Conservation (phyloP, 2,888 invertebrate genomes). For the Lapara coniferarum region DNA sequence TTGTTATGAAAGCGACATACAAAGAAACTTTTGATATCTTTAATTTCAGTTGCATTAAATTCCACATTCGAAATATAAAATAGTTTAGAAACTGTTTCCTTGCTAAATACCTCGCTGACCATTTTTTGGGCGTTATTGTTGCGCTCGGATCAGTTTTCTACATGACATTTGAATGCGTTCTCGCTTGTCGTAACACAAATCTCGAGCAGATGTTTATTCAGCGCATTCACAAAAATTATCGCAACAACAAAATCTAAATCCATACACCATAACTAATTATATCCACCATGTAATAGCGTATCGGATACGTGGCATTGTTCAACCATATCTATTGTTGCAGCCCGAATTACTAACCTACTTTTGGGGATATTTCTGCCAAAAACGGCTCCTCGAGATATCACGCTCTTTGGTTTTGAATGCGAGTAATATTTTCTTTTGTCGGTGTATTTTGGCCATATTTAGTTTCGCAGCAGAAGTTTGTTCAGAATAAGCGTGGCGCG, state of each 20-base stretch:
- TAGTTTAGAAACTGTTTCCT: not conserved
- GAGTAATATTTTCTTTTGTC: constrained; percentile 77
- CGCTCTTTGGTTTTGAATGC: constrained; percentile 77
- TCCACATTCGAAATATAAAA: constrained; percentile 1
- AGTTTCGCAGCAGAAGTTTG: constrained; percentile 39
- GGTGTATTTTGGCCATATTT: constrained; percentile 57
- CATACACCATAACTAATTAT: constrained; percentile 83
- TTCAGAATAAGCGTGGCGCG: constrained; percentile 39
- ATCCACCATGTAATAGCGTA: constrained; percentile 79
- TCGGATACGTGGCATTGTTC: constrained; percentile 68
- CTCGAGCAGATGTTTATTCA: constrained; percentile 78
- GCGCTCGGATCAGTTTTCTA: constrained; percentile 73
- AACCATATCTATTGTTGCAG: constrained; percentile 61
- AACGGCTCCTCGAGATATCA: constrained; percentile 72
- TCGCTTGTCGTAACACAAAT: constrained; percentile 73
- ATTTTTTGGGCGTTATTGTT: constrained; percentile 73
- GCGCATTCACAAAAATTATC: constrained; percentile 79
- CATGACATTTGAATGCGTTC: constrained; percentile 76
- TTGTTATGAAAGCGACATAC: not conserved
- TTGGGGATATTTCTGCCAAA: constrained; percentile 74
- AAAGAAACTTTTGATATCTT: not conserved
- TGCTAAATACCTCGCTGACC: constrained; percentile 55
- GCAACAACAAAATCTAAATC: constrained; percentile 81
- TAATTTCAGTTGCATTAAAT: not conserved
- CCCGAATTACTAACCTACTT: constrained; percentile 83